A percentile compares a stretch with the other conserved stretches of the same genome.
These are phyloP conservation scores for Astreopora myriophthalma DNA, from an alignment of 64 coral and sea anemone species.

Conservation along the genomic window DNA sequence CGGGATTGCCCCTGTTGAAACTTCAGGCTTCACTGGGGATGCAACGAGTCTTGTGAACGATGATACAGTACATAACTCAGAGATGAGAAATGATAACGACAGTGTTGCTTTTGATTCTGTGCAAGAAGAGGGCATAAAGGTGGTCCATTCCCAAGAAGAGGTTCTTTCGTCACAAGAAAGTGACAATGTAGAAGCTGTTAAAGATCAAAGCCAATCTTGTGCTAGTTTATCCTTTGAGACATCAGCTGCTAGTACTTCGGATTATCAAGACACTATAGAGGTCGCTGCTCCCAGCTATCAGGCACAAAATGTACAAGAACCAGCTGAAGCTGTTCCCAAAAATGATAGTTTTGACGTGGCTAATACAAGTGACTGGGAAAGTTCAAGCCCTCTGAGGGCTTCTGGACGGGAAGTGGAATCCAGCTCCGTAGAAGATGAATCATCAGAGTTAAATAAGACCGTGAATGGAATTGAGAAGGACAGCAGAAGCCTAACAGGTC, in stretches of 20 bases:
- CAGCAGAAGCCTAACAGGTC: not conserved
- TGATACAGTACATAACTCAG: not conserved
- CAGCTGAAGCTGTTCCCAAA: not conserved
- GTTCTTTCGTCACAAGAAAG: not conserved
- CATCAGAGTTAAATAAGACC: not conserved
- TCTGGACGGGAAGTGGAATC: not conserved
- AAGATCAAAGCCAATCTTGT: not conserved
- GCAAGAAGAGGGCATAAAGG: not conserved
- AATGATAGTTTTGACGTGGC: not conserved
- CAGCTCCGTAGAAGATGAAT: not conserved
- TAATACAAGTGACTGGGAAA: conserved; percentile 19
- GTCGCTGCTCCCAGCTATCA: not conserved
- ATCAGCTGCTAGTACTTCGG: not conserved
- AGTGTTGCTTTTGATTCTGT: not conserved
- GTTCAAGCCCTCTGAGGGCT: not conserved
- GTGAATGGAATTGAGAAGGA: not conserved
- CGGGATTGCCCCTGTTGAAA: not conserved
- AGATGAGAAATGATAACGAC: not conserved
- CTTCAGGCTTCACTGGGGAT: not conserved
- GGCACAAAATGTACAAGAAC: not conserved
- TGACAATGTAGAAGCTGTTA: not conserved
- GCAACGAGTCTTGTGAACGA: not conserved
- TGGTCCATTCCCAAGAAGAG: not conserved
- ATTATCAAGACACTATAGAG: not conserved
- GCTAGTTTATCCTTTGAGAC: not conserved